phyloP scores from a whole-genome alignment of 2,888 invertebrate genomes.

The Palloptera scutellata region DNA sequence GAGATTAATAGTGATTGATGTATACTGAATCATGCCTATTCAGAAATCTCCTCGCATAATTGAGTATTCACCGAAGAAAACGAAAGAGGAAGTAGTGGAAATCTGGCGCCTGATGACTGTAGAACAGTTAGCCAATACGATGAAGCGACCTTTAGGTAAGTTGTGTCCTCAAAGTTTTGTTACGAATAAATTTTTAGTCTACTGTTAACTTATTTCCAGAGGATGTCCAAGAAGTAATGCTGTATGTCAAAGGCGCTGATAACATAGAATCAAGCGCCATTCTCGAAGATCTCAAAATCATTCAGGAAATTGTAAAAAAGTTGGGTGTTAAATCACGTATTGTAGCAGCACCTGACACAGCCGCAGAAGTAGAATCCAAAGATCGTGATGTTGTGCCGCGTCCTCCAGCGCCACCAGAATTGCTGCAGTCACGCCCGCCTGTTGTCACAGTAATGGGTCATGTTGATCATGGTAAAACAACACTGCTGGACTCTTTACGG shows the following conservation, averaged over 20 bases:
- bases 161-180: neutral
- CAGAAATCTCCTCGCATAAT: conserved; percentile 68
- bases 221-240: conserved; percentile 74
- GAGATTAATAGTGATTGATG: neutral
- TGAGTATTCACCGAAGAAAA: conserved; percentile 66
- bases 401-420: conserved; percentile 72
- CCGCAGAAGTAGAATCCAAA: conserved; percentile 40
- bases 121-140: conserved; percentile 72
- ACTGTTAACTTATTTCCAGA: conserved; percentile 64
- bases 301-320: conserved; percentile 74
- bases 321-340: conserved; percentile 72
- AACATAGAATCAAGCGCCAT: conserved; percentile 68
- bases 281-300: conserved; percentile 72
- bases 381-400: conserved; percentile 69
- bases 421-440: conserved; percentile 81
- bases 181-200: conserved; percentile 11
- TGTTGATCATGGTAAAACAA: conserved; percentile 99
- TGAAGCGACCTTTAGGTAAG: conserved; percentile 72
- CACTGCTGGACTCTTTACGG: conserved; percentile 87
- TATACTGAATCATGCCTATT: neutral
- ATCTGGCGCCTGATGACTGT: conserved; percentile 87
- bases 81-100: conserved; percentile 66
- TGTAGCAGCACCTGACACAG: conserved; percentile 64
- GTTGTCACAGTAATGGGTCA: conserved; percentile 99
- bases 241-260: conserved; percentile 70